Percentiles rank a stretch among this genome's conserved stretches.
Evolutionary conservation across 2,888 invertebrate genomes (phyloP).

Genomic region (Endomychus coccineus): DNA sequence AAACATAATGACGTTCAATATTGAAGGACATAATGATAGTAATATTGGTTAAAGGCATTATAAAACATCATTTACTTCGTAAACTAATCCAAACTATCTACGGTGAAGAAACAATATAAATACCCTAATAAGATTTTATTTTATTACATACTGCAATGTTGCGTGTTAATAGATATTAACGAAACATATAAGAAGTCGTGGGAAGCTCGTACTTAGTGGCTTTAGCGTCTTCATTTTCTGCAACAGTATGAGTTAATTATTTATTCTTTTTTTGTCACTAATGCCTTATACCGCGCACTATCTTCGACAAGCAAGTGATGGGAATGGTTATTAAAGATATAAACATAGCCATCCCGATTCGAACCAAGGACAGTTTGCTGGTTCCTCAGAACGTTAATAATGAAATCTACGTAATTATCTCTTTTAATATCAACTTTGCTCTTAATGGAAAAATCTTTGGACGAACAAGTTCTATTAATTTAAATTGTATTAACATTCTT

Average conservation of each 20-base stretch:
- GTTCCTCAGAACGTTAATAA: no score
- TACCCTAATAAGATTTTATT: slow-evolving; percentile 26
- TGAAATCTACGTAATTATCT: no score
- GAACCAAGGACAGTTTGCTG: no score
- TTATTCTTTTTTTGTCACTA: slow-evolving; percentile 5
- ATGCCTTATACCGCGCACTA: not conserved
- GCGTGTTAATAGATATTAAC: slow-evolving; percentile 27
- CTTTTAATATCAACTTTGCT: no score
- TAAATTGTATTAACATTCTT: no score
- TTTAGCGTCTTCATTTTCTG: slow-evolving; percentile 9
- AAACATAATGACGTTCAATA: not conserved
- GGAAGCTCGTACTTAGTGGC: slow-evolving; percentile 16
- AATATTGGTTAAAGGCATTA: slow-evolving; percentile 1
- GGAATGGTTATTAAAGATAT: no score
- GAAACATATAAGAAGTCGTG: slow-evolving; percentile 23
- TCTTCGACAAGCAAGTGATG: not conserved
- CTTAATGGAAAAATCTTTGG: no score
- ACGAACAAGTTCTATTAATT: no score
- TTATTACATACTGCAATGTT: slow-evolving; percentile 22
- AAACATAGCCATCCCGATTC: no score
- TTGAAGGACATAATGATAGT: not conserved
- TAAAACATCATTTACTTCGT: not conserved
- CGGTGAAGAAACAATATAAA: slow-evolving; percentile 18
- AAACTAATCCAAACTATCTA: slow-evolving; percentile 4
- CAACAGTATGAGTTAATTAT: slow-evolving; percentile 2